Evolutionary conservation across 2,113 vertebrate species (phyloP).

Genomic region (Pogona vitticeps): DNA sequence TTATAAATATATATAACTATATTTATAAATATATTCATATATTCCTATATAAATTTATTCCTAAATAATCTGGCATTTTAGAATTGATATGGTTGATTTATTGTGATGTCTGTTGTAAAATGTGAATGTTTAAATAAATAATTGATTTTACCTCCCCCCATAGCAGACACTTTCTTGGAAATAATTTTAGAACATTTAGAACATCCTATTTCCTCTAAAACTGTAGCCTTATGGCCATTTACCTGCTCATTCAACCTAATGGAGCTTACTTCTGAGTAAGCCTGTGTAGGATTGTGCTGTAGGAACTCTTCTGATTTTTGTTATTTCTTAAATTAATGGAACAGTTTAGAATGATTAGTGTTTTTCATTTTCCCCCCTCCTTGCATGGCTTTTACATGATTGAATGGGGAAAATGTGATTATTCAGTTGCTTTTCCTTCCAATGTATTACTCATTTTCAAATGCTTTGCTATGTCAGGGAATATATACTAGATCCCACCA

Average conservation of each 20-base stretch:
- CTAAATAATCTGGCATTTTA: too few relatives aligned
- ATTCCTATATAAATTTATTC: too few relatives aligned
- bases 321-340: neutral
- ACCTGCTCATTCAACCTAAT: neutral
- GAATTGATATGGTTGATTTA: too few relatives aligned
- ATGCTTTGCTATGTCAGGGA: neutral
- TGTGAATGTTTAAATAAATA: too few relatives aligned
- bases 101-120: too few relatives aligned
- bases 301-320: neutral
- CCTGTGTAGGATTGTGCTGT: neutral
- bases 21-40: conserved; percentile 5
- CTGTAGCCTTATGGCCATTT: neutral
- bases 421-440: neutral
- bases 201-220: neutral
- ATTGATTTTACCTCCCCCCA: too few relatives aligned
- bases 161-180: neutral
- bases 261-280: neutral
- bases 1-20: too few relatives aligned
- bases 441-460: neutral
- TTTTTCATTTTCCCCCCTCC: neutral
- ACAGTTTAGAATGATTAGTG: neutral
- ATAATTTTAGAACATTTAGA: neutral
- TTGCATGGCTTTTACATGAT: neutral
- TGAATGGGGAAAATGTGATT: neutral
- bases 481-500: neutral